A percentile compares a stretch with the other conserved stretches of the same genome.
phyloP scores from a whole-genome alignment of 2,888 invertebrate species.

The Dyspetes luteomarginatus region DNA sequence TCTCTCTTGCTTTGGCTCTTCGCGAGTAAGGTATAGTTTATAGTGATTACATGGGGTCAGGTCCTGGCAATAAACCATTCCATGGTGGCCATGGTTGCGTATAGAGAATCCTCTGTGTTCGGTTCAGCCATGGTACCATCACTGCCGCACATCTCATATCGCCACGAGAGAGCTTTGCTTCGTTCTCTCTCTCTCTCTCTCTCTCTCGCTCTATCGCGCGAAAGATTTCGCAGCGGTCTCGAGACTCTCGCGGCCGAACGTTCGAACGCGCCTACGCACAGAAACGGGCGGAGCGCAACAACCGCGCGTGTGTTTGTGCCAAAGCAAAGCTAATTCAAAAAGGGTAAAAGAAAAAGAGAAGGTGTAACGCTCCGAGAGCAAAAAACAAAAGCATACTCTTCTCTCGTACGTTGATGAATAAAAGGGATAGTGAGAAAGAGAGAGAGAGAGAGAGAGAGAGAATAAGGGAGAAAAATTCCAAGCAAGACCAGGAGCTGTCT shows the following conservation, averaged over 20 bases:
- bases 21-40: constrained; percentile 80
- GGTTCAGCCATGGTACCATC: constrained; percentile 66
- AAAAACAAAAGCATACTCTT: constrained; percentile 69
- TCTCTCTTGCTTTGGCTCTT: constrained; percentile 31
- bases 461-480: constrained; percentile 67
- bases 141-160: constrained; percentile 46
- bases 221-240: constrained; percentile 45
- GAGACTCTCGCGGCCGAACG: constrained; percentile 64
- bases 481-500: constrained; percentile 83
- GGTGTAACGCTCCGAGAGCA: constrained; percentile 73
- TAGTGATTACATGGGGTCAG: constrained; percentile 83
- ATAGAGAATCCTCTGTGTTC: constrained; percentile 65
- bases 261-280: constrained; percentile 78
- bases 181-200: constrained; percentile 60
- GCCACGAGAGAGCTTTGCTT: constrained; percentile 64
- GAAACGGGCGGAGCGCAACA: constrained; percentile 75
- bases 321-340: constrained; percentile 80
- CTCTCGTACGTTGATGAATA: constrained; percentile 47
- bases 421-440: constrained; percentile 44
- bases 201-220: constrained; percentile 30
- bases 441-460: constrained; percentile 66
- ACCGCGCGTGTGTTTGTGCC: constrained; percentile 61
- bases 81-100: constrained; percentile 80
- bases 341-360: constrained; percentile 77
- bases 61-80: constrained; percentile 82